Conservation (phyloP, 2,797 vertebrate genomes). For the Sphenodon punctatus region DNA sequence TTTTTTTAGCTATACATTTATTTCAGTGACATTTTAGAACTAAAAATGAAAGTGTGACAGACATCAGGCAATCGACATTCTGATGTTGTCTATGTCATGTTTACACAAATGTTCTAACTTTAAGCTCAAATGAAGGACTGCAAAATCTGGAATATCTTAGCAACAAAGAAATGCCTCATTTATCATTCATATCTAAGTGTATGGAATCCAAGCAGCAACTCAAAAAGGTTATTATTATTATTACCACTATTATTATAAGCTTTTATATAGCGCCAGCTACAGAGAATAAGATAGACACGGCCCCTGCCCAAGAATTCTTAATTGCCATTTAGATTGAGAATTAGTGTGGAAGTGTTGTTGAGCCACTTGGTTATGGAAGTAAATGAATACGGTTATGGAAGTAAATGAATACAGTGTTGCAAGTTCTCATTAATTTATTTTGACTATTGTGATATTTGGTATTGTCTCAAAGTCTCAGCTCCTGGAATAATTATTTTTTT, state of each 20-base stretch:
- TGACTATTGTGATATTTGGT: too few relatives aligned
- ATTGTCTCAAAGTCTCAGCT: too few relatives aligned
- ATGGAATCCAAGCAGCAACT: slow-evolving; percentile 60
- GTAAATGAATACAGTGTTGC: too few relatives aligned
- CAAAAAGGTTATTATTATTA: too few relatives aligned
- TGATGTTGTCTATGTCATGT: slow-evolving; percentile 48
- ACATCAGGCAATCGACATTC: slow-evolving; percentile 31
- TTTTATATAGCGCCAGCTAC: too few relatives aligned
- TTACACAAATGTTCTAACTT: slow-evolving; percentile 39
- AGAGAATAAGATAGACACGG: too few relatives aligned
- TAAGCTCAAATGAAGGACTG: slow-evolving; percentile 55
- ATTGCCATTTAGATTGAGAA: slow-evolving; percentile 28
- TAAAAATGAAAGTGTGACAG: slow-evolving; percentile 30
- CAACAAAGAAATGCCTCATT: slow-evolving; percentile 40
- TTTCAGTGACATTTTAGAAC: background rate
- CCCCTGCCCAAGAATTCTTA: too few relatives aligned
- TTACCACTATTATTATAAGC: too few relatives aligned
- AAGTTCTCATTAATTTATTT: too few relatives aligned
- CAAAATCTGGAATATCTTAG: slow-evolving; percentile 57
- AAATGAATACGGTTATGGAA: too few relatives aligned
- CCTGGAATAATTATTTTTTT: too few relatives aligned
- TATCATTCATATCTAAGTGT: slow-evolving; percentile 65
- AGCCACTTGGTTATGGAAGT: too few relatives aligned
- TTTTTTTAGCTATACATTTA: slow-evolving; percentile 27
- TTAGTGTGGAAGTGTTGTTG: slow-evolving; percentile 29